These are phyloP conservation scores for Conops quadrifasciatus DNA, from an alignment of 2,888 invertebrate genomes.

Conservation along the genomic window DNA sequence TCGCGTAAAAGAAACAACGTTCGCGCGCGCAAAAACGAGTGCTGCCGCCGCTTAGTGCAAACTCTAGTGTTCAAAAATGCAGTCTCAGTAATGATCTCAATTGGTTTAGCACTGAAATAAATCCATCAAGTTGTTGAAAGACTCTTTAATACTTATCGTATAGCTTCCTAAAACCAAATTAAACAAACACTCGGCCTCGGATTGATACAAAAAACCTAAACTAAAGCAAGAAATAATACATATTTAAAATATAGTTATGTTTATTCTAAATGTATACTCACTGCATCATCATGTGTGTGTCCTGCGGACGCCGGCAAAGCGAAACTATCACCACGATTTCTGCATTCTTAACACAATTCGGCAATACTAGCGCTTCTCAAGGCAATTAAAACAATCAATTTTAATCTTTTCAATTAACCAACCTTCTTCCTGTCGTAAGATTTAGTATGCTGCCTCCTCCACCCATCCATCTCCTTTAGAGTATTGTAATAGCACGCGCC, in stretches of 20 bases:
- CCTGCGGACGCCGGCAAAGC: background rate
- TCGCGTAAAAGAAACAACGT: constrained; percentile 35
- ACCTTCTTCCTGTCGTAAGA: background rate
- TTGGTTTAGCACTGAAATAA: background rate
- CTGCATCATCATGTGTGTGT: too few relatives aligned
- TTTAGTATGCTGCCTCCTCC: background rate
- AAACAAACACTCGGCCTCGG: background rate
- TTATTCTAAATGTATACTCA: too few relatives aligned
- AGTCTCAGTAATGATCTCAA: constrained; percentile 18
- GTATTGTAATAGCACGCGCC: too few relatives aligned
- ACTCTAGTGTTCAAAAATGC: too few relatives aligned
- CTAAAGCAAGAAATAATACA: background rate
- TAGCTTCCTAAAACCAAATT: constrained; percentile 6
- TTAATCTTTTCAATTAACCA: background rate
- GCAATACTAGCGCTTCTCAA: background rate
- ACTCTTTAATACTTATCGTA: constrained; percentile 2
- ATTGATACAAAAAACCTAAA: too few relatives aligned
- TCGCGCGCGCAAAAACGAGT: too few relatives aligned
- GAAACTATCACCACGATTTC: background rate
- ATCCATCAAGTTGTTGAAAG: constrained; percentile 3
- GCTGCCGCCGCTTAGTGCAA: too few relatives aligned
- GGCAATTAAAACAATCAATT: constrained; percentile 1
- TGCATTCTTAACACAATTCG: background rate
- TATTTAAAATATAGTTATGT: too few relatives aligned
- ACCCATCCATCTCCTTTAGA: too few relatives aligned